A percentile compares a stretch with the other conserved stretches of the same genome.
phyloP scores from a whole-genome alignment of 2,797 vertebrate genomes.

The Syndactyla subalaris region DNA sequence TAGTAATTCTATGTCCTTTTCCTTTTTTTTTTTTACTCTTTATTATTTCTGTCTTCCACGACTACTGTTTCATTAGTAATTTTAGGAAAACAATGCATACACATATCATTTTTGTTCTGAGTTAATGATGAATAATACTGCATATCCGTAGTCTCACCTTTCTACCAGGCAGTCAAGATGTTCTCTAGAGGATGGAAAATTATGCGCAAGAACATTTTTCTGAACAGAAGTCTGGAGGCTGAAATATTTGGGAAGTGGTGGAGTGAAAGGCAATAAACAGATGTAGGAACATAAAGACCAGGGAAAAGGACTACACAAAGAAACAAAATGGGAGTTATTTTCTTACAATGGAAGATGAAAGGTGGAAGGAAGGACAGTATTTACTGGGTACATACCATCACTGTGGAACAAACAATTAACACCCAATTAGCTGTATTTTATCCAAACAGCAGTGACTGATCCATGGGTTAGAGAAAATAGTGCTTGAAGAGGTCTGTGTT shows the following conservation, averaged over 20 bases:
- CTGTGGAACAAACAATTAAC: background rate
- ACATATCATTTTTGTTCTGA: background rate
- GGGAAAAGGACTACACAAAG: background rate
- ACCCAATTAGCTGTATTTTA: background rate
- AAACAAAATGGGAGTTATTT: background rate
- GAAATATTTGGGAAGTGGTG: background rate
- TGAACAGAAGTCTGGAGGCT: background rate
- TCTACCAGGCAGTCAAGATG: accelerated
- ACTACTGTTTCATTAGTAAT: background rate
- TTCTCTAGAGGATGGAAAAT: background rate
- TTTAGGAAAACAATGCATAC: background rate
- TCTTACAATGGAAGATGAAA: background rate
- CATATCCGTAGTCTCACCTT: background rate
- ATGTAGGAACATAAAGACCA: background rate
- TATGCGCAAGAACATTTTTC: background rate
- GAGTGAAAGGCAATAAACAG: background rate
- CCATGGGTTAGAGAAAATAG: background rate
- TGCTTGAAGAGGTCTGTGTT: background rate
- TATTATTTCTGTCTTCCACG: background rate
- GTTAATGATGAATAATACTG: background rate
- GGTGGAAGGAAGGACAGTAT: background rate
- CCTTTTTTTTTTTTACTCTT: background rate
- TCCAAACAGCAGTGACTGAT: background rate
- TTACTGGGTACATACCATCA: background rate
- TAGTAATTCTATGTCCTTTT: background rate